Base-by-base conservation (phyloP, 2,113 vertebrate genomes). In the Ctenodactylus gundi region DNA sequence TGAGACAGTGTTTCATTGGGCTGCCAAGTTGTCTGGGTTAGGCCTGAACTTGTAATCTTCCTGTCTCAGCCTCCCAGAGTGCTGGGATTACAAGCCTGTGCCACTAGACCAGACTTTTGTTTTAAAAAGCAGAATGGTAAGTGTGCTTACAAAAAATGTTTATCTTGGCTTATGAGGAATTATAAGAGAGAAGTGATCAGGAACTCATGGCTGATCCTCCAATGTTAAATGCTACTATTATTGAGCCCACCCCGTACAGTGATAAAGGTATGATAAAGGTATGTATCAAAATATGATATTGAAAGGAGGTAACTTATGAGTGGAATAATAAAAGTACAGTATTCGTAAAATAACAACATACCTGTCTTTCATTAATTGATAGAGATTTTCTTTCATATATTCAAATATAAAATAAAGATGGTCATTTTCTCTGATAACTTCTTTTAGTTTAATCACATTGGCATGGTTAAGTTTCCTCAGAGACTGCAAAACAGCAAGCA, bases 321-420 rank as follows among this genome's bases (percentile, higher is more conserved):
- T 41, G 20, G 77, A 80, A 62, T 18, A 73, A 46, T 12, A 84
- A 94, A 92, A 72, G 31, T 51, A 17, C 3, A 83, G 0, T 76
- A 62, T 83, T 84, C 12, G 9, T 41, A 58, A 49, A 76, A 95
- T 85, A 93, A 21, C 92, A 53, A 94, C 98, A 93, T 98, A 99
- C 99, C 99, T 99, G 98, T 99, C 99, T 97, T 99, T 99, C 99
- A 99, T 99, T 84, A 99, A 98, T 95, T 99, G 99, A 97, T 99
- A 99, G 62, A 99, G 99, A 93, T 99, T 99, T 97, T 99, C 99
- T 98, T 99, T 99, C 99, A 99, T 99, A 96, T 99, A 99, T 96
- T 99, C 99, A 98, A 99, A 99, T 83, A 99, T 98, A 98, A 99
- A 99, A 98, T 99, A 99, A 94, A 99, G 99, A 82, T 99, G 99